Evolutionary conservation across 2,113 vertebrate species (phyloP).

Genomic region (Hemiprocne comata): DNA sequence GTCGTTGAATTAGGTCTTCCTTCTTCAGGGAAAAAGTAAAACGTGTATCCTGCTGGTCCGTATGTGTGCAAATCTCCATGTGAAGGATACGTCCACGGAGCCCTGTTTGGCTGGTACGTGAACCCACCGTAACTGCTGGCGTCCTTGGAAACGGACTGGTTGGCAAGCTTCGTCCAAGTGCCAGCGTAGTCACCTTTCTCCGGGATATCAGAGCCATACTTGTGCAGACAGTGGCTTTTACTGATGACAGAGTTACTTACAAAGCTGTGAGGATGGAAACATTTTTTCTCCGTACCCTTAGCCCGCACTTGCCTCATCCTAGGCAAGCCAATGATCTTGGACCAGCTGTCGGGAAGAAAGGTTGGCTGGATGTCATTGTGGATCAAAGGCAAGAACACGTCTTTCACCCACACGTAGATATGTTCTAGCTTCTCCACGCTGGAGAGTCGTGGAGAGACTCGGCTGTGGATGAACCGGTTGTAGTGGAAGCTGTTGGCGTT

Average conservation of each 20-base stretch:
- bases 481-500: slow-evolving; percentile 43
- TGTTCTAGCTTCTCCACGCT: background rate
- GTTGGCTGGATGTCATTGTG: slow-evolving; percentile 47
- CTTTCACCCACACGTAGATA: slow-evolving; percentile 52
- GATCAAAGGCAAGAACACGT: slow-evolving; percentile 48
- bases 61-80: slow-evolving; percentile 55
- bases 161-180: slow-evolving; percentile 28
- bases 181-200: slow-evolving; percentile 34
- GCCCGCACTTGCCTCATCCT: slow-evolving; percentile 73
- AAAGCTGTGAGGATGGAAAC: slow-evolving; percentile 1
- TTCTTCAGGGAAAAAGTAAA: slow-evolving; percentile 68
- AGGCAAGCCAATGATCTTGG: slow-evolving; percentile 71
- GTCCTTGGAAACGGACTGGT: background rate
- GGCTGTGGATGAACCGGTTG: slow-evolving; percentile 5
- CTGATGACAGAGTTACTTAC: background rate
- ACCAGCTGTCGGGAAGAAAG: slow-evolving; percentile 44
- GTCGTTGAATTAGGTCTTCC: slow-evolving; percentile 33
- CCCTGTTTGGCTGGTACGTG: slow-evolving; percentile 10
- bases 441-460: slow-evolving; percentile 41
- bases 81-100: slow-evolving; percentile 46
- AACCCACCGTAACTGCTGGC: slow-evolving; percentile 36
- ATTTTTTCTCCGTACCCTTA: background rate
- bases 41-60: slow-evolving; percentile 54
- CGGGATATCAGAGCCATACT: slow-evolving; percentile 12
- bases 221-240: slow-evolving; percentile 59